Base-by-base conservation (phyloP, 2,113 vertebrate genomes). In the Leptobrachium leishanense region DNA sequence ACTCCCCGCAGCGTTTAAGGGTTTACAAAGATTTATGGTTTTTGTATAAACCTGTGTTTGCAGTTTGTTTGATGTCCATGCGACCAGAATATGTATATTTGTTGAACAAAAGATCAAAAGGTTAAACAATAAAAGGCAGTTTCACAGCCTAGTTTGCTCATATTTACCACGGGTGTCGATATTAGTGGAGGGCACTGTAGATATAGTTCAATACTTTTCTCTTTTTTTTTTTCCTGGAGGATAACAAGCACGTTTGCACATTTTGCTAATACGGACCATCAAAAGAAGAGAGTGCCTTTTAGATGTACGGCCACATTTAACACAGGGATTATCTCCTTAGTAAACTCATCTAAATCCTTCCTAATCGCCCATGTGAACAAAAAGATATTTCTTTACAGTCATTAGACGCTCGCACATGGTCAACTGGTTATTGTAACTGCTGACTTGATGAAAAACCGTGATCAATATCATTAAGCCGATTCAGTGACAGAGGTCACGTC, bases 311-410 rank as follows among this genome's bases (percentile, higher is more conserved):
- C 46, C 78, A 62, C 11, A 74, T 74, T 74, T 74, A 72, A 74
- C 63, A 74, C 64, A 59, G 54, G 77, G 78, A 81, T 81, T 81
- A 81, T 55, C 54, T 57, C 59, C 71, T 50, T 39, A 44, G 4
- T 8, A 79, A 68, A 79, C 74, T 43, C 20, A 62, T 40, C 43
- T 57, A 74, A 81, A 81, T 81, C 54, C 78, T 50, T 55, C 57
- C 57, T 81, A 81, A 74, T 81, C 53, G 42, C 50, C 54, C 78
- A 74, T 73, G 70, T 57, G 77, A 79, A 12, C 64, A 66, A 43
- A 73, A 79, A 59, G 42, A 68, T 50, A 74, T 44, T 74, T 81
- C 20, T 68, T 55, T 42, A 66, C 46, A 59, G 78, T 81, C 64
- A 50, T 67, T 74, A 68, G 6, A 68, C 44, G 62, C 43, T 39